Evolutionary conservation across 64 coral and sea anemone genomes (phyloP), one percentile per base, ranked within the genome.

Genomic region (Stichodactyla helianthus): DNA sequence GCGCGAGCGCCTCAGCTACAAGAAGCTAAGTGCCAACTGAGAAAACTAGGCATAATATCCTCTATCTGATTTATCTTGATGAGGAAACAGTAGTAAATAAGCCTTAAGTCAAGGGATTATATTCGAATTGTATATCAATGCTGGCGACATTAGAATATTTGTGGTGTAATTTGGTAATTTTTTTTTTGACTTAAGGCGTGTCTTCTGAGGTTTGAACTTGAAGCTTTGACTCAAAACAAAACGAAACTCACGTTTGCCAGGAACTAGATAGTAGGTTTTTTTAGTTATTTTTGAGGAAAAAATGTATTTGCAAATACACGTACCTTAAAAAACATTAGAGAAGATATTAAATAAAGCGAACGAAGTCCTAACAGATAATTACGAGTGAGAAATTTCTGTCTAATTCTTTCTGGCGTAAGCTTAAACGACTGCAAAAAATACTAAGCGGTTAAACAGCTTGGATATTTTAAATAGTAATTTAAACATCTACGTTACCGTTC

Each of bases 401-500:
- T n/a, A 65, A 65, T 22, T 2, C 5, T 60, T 15, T 13, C 7
- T 65, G 62, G 19, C 62, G 22, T 5, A 65, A 65, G 62, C 22
- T 19, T 5, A 8, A n/a, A 62, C 5, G 19, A 17, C 18, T 15
- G 1, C 18, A 6, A 22, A 65, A 20, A 22, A n/a, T 6, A 23
- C 6, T 65, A 65, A 65, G 7, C 1, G 20, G 62, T 23, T 65
- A 65, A 65, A 65, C 62, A 65, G 22, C 59, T 17, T 22, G 62
- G 1, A 20, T 2, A 65, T 65, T 6, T 7, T 5, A 65, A 65
- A n/a, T 9, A n/a, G 19, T 65, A 65, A 65, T 65, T 65, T 22
- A 65, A 65, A 65, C 18, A 65, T 65, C 18, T 6, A 22, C 6
- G 12, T 84, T 58, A 84, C 83, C 83, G 52, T 28, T 84, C 83